Evolutionary conservation across 92 coral and sea anemone genomes (phyloP).

Genomic region (Heliopora coerulea): DNA sequence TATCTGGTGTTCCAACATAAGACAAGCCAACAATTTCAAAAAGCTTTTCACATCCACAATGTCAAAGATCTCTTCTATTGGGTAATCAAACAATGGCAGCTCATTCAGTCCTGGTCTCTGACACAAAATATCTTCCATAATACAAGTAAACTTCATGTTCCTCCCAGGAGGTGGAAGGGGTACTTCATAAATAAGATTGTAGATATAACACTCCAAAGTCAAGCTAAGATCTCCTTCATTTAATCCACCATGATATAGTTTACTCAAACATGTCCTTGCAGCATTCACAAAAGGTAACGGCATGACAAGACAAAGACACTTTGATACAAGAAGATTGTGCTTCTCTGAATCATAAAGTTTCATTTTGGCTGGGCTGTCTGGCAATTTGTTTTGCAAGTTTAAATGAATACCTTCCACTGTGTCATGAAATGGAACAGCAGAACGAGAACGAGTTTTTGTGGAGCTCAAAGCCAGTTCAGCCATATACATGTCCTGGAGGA

Average conservation of each 20-base stretch:
- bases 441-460: conserved; percentile 62
- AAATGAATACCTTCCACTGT: conserved; percentile 3
- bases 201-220: conserved; percentile 83
- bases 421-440: conserved; percentile 43
- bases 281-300: conserved; percentile 89
- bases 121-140: conserved; percentile 65
- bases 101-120: conserved; percentile 94
- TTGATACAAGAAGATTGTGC: conserved; percentile 79
- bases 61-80: conserved; percentile 68
- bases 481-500: conserved; percentile 86
- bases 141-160: conserved; percentile 85
- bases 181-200: conserved; percentile 86
- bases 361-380: conserved; percentile 42
- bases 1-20: conserved; percentile 88
- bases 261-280: conserved; percentile 65
- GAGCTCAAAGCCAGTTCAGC: conserved; percentile 75
- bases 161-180: conserved; percentile 96
- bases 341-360: conserved; percentile 59
- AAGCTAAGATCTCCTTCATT: conserved; percentile 57
- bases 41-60: conserved; percentile 79
- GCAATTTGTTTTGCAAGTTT: conserved; percentile 22
- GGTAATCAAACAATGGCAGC: conserved; percentile 94
- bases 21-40: conserved; percentile 77
- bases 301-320: conserved; percentile 73
- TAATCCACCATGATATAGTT: conserved; percentile 63